These are phyloP conservation scores for Boloria selene DNA, from an alignment of 2,888 invertebrate species.

Conservation along the genomic window DNA sequence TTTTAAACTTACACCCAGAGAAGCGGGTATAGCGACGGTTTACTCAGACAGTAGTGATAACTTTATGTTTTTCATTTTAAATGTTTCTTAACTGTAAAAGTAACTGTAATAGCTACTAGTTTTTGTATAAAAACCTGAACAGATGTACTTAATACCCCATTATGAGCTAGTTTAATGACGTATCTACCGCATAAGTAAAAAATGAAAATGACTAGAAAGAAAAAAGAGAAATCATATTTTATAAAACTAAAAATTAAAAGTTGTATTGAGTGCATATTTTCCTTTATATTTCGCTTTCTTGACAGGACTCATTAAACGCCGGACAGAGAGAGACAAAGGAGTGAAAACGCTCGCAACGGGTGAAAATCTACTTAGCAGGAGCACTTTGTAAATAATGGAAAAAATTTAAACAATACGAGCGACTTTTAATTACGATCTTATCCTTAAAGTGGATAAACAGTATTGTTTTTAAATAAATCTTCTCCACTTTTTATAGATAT, in stretches of 20 bases:
- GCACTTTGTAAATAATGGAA: conserved; percentile 34
- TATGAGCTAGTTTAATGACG: too few relatives aligned
- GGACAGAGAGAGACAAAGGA: conserved; percentile 21
- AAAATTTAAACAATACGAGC: conserved; percentile 30
- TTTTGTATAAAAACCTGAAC: too few relatives aligned
- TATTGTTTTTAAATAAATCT: not conserved
- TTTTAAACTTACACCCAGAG: too few relatives aligned
- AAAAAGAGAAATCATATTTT: not conserved
- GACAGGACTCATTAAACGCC: conserved; percentile 20
- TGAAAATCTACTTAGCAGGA: conserved; percentile 25
- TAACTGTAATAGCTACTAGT: too few relatives aligned
- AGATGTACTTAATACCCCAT: too few relatives aligned
- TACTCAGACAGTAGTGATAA: too few relatives aligned
- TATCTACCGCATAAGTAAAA: too few relatives aligned
- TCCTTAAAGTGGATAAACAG: not conserved
- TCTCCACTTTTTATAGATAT: not conserved
- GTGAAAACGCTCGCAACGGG: conserved; percentile 24
- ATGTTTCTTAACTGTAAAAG: too few relatives aligned
- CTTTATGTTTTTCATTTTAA: too few relatives aligned
- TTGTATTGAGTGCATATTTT: not conserved
- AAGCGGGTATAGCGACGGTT: too few relatives aligned
- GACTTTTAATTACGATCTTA: conserved; percentile 30
- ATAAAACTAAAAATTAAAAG: conserved; percentile 3
- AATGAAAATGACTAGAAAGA: too few relatives aligned
- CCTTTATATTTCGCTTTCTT: conserved; percentile 7